phyloP scores from a whole-genome alignment of 2,797 vertebrate genomes.

The Danio tinwini region DNA sequence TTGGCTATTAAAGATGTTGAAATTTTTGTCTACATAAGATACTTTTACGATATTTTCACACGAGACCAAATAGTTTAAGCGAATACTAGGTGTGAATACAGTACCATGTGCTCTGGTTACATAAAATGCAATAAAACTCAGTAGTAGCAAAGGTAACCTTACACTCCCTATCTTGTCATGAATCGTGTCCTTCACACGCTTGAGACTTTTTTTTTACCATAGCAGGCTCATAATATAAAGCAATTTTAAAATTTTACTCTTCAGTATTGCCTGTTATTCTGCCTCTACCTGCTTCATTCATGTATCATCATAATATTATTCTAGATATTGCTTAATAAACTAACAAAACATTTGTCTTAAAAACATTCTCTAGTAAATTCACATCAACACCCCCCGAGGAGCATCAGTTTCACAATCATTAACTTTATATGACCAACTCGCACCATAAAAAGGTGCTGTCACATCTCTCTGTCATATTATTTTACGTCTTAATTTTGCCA shows the following conservation, averaged over 20 bases:
- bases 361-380: not conserved
- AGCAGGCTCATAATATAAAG: not conserved
- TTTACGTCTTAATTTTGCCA: not conserved
- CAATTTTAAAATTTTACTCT: not conserved
- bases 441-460: not conserved
- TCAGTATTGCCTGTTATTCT: not conserved
- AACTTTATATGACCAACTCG: conserved; percentile 7
- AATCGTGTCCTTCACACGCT: no score
- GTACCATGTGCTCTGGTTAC: not conserved
- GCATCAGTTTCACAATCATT: not conserved
- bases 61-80: not conserved
- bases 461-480: not conserved
- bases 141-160: conserved; percentile 33
- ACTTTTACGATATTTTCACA: not conserved
- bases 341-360: not conserved
- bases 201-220: conserved; percentile 1
- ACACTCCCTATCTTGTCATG: not conserved
- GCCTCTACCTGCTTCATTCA: not conserved
- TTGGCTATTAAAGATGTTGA: not conserved
- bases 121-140: conserved; percentile 30
- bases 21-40: not conserved
- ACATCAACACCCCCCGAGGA: not conserved
- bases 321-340: not conserved
- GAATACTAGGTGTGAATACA: not conserved
- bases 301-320: not conserved